Conservation (phyloP, 1,140 invertebrate species). For the Zaprionus africanus region DNA sequence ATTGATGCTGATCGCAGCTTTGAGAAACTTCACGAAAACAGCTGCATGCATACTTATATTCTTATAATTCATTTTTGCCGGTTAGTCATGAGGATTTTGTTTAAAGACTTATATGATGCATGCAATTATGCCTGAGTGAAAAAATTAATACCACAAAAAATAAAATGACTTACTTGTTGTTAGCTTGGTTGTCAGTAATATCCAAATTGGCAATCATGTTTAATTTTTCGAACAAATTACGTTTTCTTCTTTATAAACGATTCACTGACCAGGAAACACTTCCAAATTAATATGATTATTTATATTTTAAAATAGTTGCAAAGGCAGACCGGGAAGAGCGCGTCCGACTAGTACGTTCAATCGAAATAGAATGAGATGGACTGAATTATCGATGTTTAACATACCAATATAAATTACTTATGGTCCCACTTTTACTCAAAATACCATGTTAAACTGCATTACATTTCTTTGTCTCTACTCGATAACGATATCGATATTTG, state of each 20-base stretch:
- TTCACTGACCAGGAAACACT: background rate
- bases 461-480: background rate
- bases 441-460: background rate
- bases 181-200: constrained; percentile 72
- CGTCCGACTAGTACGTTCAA: constrained; percentile 35
- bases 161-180: constrained; percentile 74
- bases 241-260: constrained; percentile 6
- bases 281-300: constrained; percentile 16
- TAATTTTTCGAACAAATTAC: constrained; percentile 9
- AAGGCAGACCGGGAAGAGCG: constrained; percentile 37
- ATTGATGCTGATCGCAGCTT: background rate
- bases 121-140: background rate
- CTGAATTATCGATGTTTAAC: constrained; percentile 29
- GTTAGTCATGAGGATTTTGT: background rate
- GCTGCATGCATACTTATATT: background rate
- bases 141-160: constrained; percentile 2
- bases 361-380: constrained; percentile 40
- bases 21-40: constrained; percentile 1
- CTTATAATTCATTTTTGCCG: background rate
- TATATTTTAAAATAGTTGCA: constrained; percentile 34
- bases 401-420: background rate
- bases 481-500: background rate
- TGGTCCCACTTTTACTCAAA: constrained; percentile 16
- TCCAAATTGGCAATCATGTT: constrained; percentile 75
- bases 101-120: background rate